Evolutionary conservation across 2,888 invertebrate genomes (phyloP), one percentile per base, ranked within the genome.

Genomic region (Pseudoips prasinana): DNA sequence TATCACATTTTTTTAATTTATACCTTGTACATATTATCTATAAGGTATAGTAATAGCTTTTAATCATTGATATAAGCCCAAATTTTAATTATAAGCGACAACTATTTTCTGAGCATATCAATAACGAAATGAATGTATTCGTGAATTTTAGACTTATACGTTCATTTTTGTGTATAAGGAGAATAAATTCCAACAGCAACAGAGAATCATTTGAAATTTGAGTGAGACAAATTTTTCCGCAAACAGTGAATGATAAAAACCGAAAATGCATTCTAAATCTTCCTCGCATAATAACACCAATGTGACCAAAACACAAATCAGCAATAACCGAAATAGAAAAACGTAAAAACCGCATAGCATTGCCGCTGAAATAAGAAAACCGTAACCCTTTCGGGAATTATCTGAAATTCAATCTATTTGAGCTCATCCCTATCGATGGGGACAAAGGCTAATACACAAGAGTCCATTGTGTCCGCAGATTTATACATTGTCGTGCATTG

Each of bases 361-460:
- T 39, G 53, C 51, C 57, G 46, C 49, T n/a, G 44, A 70, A 82
- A 81, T 75, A 81, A 79, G 80, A 83, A 80, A 72, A 74, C 62
- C 53, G 52, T 58, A 68, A 68, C 75, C 71, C 70, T 72, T 70
- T 66, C 46, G 49, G 67, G 76, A 73, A 81, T 83, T 85, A 86
- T 85, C 84, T 78, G 73, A 74, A 77, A 81, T 83, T 80, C 83
- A 81, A 85, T 83, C 82, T 85, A 80, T 82, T 82, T 78, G 76
- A 77, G 78, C 72, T 70, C 74, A 72, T 77, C 77, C 77, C 78
- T 74, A 79, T 82, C 82, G 78, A 77, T 72, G 73, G 66, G 64
- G 67, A 79, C 84, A 82, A 81, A 78, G 79, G 81, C 76, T 78
- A 79, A 78, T 78, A 73, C 73, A 62, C 62, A 66, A 49, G 57